Base-by-base conservation (phyloP, 2,113 vertebrate species). In the Tapirus terrestris region DNA sequence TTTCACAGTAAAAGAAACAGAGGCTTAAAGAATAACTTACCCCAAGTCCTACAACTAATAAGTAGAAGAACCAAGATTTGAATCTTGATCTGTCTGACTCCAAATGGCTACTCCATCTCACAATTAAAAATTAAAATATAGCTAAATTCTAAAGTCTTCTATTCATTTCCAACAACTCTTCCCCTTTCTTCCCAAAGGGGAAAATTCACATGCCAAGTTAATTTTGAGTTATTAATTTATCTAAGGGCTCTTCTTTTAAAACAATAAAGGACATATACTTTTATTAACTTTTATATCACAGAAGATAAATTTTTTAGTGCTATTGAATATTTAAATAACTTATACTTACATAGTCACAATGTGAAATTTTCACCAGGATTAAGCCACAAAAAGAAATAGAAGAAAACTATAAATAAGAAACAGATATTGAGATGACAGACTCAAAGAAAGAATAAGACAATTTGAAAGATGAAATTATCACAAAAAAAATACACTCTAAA, bases 331-430 rank as follows among this genome's bases (percentile, higher is more conserved):
- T 97, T 97, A 93, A 91, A 96, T 95, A 85, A 97, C 36, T 60
- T 95, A 93, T 98, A 99, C 98, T 99, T 98, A 98, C 97, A 89
- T 94, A 97, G 75, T 70, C 96, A 98, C 83, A 98, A 97, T 97
- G 98, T 70, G 96, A 98, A 97, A 97, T 97, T 98, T 97, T 98
- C 98, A 98, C 96, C 97, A 98, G 13, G 56, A 98, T 73, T 98
- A 98, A 98, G 36, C 94, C 97, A 98, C 98, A 98, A 97, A 92
- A 98, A 99, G 97, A 99, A 99, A 98, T 2, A 98, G 94, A 98
- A 98, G 93, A 98, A 97, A 98, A 99, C 91, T 98, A 98, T 56
- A 98, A 98, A 98, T 96, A 97, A 98, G 96, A 99, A 96, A 98
- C 83, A 98, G 97, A 96, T 95, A 98, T 5, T 96, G 92, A 98